These are phyloP conservation scores for Lophotis ruficrista DNA, from an alignment of 2,113 vertebrate species.

Conservation along the genomic window DNA sequence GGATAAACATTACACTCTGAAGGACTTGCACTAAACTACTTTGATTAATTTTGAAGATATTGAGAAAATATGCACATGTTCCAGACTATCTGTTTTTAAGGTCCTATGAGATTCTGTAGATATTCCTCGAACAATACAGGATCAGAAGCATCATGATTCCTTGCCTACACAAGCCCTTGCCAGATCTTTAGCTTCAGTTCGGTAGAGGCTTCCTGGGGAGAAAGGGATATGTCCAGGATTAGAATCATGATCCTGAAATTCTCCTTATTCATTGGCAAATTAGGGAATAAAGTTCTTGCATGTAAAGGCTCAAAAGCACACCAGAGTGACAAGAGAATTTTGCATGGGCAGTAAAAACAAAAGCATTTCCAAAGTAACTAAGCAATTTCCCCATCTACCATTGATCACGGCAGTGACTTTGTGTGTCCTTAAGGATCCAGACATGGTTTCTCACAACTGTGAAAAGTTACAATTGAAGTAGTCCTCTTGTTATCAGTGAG, in stretches of 20 bases:
- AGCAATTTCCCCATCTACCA: neutral
- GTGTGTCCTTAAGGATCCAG: neutral
- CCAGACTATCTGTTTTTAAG: neutral
- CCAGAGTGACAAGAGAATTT: neutral
- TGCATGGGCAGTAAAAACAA: neutral
- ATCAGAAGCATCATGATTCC: neutral
- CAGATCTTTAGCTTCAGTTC: neutral
- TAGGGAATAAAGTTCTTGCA: neutral
- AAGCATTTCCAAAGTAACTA: neutral
- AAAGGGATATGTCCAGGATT: neutral
- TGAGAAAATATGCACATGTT: neutral
- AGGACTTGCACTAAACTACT: neutral
- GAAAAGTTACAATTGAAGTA: neutral
- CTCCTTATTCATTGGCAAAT: neutral
- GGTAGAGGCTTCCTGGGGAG: neutral
- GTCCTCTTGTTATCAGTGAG: neutral
- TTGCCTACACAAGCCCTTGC: accelerated
- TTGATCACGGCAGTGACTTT: neutral
- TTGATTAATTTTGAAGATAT: neutral
- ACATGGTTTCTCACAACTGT: neutral
- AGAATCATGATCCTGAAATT: neutral
- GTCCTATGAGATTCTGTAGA: neutral
- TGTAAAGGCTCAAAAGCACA: neutral
- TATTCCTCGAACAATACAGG: neutral
- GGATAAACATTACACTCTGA: neutral